Evolutionary conservation across 2,113 vertebrate genomes (phyloP), one percentile per base, ranked within the genome.

Genomic region (Otolemur garnettii): DNA sequence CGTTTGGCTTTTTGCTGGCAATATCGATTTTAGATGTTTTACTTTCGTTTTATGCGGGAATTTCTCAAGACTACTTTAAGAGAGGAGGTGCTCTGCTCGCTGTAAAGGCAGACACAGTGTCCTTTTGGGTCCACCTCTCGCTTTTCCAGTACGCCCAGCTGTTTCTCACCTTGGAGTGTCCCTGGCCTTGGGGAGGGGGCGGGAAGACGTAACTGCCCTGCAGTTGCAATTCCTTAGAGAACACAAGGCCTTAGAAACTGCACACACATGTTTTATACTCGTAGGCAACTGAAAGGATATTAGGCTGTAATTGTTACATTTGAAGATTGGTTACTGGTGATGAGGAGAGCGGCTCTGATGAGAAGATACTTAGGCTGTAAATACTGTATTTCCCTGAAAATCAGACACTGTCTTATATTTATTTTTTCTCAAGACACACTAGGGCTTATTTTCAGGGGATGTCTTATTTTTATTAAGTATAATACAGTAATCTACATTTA

Each of bases 181-280:
- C 90, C 55, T 35, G 75, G 64, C 42, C 85, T 90, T 66, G 19
- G 0, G 13, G 26, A 30, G 3, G 21, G n/a, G 15, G 6, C 33
- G 57, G 17, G 57, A 66, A 30, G 60, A 26, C 79, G 19, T 78
- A 87, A 42, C 35, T 93, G 26, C 21, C 66, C 80, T 74, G 5
- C 13, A 72, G n/a, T 13, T n/a, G 0, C 83, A 90, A 87, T 92
- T 95, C 87, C 42, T 72, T 81, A 75, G 64, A 91, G 66, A 94
- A 72, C 21, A n/a, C 38, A 92, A 77, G 21, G 22, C 10, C 42
- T 85, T 80, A 68, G n/a, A 86, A 89, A 72, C 45, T 42, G 42
- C 21, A 21, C 13, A 18, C 10, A 22, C 72, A 72, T 14, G 0
- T 50, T 45, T 74, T 74, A 74, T 13, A 75, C 24, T 17, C 8